Evolutionary conservation across 2,113 vertebrate species (phyloP).

Genomic region (Neogale vison): DNA sequence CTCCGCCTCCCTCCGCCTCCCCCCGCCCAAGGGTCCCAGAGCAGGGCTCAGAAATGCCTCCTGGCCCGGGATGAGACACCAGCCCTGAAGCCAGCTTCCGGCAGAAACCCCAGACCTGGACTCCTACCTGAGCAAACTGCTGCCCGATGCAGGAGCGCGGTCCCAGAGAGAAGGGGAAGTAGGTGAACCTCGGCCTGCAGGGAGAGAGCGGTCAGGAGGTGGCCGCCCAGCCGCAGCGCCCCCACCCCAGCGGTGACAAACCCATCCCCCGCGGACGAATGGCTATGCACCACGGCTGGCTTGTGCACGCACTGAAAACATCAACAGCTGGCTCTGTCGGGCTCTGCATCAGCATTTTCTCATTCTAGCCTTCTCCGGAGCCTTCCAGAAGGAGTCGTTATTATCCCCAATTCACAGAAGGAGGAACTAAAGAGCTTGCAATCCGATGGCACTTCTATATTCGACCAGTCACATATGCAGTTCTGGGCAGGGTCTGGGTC

Average conservation of each 20-base stretch:
- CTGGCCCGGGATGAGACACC: neutral
- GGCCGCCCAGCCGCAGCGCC: neutral
- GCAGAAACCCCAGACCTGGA: too few species aligned
- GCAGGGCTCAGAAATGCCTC: neutral
- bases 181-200: slow-evolving; percentile 83
- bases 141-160: slow-evolving; percentile 93
- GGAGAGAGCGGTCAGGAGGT: neutral
- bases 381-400: neutral
- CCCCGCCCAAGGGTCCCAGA: neutral
- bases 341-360: neutral
- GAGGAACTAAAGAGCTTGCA: neutral
- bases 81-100: neutral
- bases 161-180: slow-evolving; percentile 93
- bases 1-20: neutral
- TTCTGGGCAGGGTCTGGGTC: neutral
- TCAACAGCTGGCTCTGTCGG: rapidly evolving
- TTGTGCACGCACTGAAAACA: rapidly evolving
- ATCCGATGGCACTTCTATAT: rapidly evolving
- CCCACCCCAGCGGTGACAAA: rapidly evolving
- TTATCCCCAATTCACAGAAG: neutral
- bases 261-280: neutral
- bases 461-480: rapidly evolving
- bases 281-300: too few species aligned
- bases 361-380: rapidly evolving
- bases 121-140: slow-evolving; percentile 91